Conservation (phyloP, 53 echinoderm and acorn worm genomes). For the Stichopus horrens region DNA sequence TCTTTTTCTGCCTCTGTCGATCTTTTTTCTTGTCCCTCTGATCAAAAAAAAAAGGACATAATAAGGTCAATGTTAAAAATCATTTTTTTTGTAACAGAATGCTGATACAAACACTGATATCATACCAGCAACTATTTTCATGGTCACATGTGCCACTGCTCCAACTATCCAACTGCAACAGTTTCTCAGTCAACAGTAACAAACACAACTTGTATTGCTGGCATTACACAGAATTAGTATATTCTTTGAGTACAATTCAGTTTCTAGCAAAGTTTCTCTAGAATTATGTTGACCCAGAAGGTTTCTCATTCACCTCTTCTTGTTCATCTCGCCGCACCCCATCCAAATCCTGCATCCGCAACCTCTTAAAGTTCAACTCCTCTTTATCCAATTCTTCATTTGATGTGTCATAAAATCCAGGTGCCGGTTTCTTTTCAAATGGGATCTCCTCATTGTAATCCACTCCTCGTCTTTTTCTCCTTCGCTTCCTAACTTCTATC, state of each 20-base stretch:
- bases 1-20: slow-evolving; percentile 84
- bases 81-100: too few species aligned
- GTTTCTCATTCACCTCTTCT: slow-evolving; percentile 73
- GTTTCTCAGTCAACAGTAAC: too few species aligned
- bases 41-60: slow-evolving; percentile 17
- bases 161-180: too few species aligned
- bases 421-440: slow-evolving; percentile 98
- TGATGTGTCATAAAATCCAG: slow-evolving; percentile 81
- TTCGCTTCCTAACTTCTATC: slow-evolving; percentile 88
- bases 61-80: not conserved
- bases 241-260: too few species aligned
- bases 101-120: not conserved
- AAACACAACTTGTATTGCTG: too few species aligned
- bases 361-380: slow-evolving; percentile 91
- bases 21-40: slow-evolving; percentile 95
- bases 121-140: not conserved
- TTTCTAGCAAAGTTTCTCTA: too few species aligned
- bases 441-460: slow-evolving; percentile 99
- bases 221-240: too few species aligned
- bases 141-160: too few species aligned
- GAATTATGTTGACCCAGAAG: not conserved
- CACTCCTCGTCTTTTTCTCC: slow-evolving; percentile 85
- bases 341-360: slow-evolving; percentile 89
- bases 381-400: slow-evolving; percentile 67
- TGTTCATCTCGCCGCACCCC: slow-evolving; percentile 74